Evolutionary conservation across 2,113 vertebrate species (phyloP).

Genomic region (Mesoclemmys tuberculata): DNA sequence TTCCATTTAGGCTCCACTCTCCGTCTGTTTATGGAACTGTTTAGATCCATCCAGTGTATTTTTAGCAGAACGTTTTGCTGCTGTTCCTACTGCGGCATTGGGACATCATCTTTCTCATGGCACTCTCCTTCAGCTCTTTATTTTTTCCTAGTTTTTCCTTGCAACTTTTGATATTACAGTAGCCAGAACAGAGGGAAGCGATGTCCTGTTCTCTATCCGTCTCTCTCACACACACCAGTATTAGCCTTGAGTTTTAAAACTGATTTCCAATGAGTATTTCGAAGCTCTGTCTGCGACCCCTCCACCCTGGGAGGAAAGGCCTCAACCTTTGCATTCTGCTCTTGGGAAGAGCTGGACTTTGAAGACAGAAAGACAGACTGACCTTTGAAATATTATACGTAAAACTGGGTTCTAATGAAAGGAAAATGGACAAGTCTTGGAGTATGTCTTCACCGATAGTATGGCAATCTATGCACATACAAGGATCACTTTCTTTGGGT

Average conservation of each 20-base stretch:
- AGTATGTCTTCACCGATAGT: no score
- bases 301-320: neutral
- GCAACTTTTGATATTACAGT: slow-evolving; percentile 54
- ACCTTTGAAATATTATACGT: no score
- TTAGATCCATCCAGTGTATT: slow-evolving; percentile 74
- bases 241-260: no score
- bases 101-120: slow-evolving; percentile 71
- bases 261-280: no score
- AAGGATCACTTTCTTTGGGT: neutral
- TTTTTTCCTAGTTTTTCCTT: neutral
- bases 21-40: slow-evolving; percentile 83
- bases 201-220: neutral
- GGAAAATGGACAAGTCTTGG: neutral
- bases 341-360: neutral
- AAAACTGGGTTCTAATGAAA: no score
- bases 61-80: slow-evolving; percentile 77
- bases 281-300: no score
- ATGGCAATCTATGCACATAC: fast-evolving
- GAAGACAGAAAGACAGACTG: neutral
- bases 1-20: slow-evolving; percentile 66
- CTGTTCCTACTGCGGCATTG: slow-evolving; percentile 65
- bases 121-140: slow-evolving; percentile 48
- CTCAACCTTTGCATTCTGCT: neutral
- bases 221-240: no score
- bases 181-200: neutral